Conservation (phyloP, 2,113 vertebrate species). For the Callospermophilus lateralis region DNA sequence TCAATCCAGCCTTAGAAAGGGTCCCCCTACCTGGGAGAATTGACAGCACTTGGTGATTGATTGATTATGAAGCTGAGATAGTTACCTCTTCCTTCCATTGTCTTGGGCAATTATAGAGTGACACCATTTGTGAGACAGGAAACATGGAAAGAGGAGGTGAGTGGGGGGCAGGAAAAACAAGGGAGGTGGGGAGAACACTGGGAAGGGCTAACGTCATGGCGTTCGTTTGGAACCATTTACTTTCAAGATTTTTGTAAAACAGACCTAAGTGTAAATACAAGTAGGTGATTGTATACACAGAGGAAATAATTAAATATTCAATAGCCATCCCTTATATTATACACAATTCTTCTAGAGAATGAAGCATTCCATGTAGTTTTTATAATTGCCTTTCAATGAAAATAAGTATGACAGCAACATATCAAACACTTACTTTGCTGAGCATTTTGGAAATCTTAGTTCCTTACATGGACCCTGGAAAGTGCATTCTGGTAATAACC, state of each 20-base stretch:
- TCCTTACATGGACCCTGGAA: neutral
- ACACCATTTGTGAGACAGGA: neutral
- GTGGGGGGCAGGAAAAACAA: neutral
- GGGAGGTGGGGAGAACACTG: neutral
- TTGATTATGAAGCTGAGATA: neutral
- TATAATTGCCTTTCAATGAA: neutral
- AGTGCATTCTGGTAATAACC: neutral
- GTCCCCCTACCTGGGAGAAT: neutral
- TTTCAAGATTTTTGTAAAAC: neutral
- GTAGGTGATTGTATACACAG: neutral
- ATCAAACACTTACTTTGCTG: neutral
- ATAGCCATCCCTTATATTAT: neutral
- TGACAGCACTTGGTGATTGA: neutral
- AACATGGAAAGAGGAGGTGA: constrained; percentile 34
- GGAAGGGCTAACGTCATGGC: neutral
- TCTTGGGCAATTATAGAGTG: neutral
- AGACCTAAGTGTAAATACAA: constrained; percentile 10
- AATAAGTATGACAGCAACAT: neutral
- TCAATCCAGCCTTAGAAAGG: neutral
- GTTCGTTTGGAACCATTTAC: neutral
- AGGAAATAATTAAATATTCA: constrained; percentile 30
- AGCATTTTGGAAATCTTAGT: neutral
- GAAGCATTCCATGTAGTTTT: neutral
- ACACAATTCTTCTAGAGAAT: neutral
- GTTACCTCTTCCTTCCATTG: neutral